phyloP scores from a whole-genome alignment of 1,140 invertebrate genomes.

The Lepeophtheirus salmonis region DNA sequence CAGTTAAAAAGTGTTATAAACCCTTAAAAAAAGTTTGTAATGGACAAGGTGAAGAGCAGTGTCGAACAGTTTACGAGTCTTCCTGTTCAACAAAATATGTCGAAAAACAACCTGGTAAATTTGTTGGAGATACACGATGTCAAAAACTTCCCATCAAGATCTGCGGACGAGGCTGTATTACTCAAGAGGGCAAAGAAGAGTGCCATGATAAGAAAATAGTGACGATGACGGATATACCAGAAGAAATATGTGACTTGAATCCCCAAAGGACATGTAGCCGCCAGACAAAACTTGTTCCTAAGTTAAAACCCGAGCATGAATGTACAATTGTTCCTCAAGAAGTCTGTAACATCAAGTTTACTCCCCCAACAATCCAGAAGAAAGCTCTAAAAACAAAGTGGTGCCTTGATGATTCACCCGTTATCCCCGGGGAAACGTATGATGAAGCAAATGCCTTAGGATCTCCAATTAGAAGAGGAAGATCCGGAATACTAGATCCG shows the following conservation, averaged over 20 bases:
- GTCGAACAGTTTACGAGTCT: constrained; percentile 17
- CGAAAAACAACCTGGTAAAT: constrained; percentile 15
- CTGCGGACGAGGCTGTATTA: neutral
- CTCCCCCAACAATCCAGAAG: neutral
- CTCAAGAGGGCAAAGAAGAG: neutral
- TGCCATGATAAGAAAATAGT: neutral
- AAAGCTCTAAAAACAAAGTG: neutral
- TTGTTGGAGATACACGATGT: neutral
- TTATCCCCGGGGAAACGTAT: constrained; percentile 4
- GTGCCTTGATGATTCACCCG: constrained; percentile 5
- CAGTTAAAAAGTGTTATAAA: constrained; percentile 11
- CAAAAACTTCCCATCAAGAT: constrained; percentile 2
- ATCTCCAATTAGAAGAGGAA: neutral
- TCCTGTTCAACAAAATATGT: constrained; percentile 17
- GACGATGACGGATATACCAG: neutral
- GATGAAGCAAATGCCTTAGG: neutral
- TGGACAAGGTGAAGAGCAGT: constrained; percentile 14
- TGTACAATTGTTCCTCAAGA: constrained; percentile 9
- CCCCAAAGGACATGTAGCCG: constrained; percentile 3
- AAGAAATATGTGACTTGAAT: constrained; percentile 16
- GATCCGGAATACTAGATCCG: too few relatives aligned
- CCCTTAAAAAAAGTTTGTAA: constrained; percentile 12
- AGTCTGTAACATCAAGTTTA: constrained; percentile 6
- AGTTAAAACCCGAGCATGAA: constrained; percentile 9
- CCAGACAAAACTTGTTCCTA: constrained; percentile 9